phyloP scores from a whole-genome alignment of 2,888 invertebrate species.

The Agrilus biguttatus region DNA sequence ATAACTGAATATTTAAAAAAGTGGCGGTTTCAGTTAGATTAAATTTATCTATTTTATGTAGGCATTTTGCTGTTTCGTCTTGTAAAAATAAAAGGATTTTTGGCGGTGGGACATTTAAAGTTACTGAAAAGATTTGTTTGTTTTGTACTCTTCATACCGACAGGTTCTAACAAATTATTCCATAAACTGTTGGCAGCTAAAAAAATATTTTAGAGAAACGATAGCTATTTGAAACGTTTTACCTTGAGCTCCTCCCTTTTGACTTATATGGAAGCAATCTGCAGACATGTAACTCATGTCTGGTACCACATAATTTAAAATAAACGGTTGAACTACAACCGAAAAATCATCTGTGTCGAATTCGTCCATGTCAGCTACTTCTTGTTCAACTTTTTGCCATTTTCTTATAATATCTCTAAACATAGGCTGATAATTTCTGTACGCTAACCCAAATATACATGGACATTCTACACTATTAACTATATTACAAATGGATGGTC shows the following conservation, averaged over 20 bases:
- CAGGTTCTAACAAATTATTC: conserved; percentile 45
- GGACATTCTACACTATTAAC: conserved; percentile 38
- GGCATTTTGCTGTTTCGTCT: conserved; percentile 16
- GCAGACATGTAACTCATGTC: conserved; percentile 57
- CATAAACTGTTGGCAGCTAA: conserved; percentile 41
- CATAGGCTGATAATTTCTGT: conserved; percentile 19
- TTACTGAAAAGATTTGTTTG: conserved; percentile 17
- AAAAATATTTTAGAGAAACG: conserved; percentile 11
- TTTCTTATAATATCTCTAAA: conserved; percentile 33
- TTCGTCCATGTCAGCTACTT: conserved; percentile 32
- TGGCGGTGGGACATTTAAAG: conserved; percentile 34
- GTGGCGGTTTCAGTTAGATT: no score
- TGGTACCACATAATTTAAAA: conserved; percentile 51
- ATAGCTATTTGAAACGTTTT: conserved; percentile 12
- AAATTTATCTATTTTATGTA: no score
- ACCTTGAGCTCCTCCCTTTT: conserved; percentile 66
- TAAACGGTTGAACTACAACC: conserved; percentile 59
- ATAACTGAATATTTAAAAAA: no score
- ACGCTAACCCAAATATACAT: conserved; percentile 36
- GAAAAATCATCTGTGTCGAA: conserved; percentile 48
- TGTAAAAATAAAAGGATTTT: conserved; percentile 33
- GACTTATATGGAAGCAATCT: conserved; percentile 68
- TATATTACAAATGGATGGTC: conserved; percentile 29
- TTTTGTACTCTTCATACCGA: conserved; percentile 30
- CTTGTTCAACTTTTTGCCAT: conserved; percentile 39